Percentiles rank a stretch among this genome's conserved stretches.
phyloP scores from a whole-genome alignment of 2,113 vertebrate genomes.

The Gymnobelideus leadbeateri region DNA sequence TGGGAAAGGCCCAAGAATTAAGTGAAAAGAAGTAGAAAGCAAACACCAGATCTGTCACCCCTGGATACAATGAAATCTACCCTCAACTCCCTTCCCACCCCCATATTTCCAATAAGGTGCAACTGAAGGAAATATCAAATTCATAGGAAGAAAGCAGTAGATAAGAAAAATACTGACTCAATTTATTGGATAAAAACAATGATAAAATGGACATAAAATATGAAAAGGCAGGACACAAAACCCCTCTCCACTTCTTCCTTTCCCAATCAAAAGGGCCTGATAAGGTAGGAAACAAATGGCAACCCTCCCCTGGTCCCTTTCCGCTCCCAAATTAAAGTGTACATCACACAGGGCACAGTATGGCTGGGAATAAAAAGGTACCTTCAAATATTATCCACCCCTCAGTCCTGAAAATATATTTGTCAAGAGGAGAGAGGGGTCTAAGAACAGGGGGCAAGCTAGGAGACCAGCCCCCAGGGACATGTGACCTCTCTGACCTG shows the following conservation, averaged over 20 bases:
- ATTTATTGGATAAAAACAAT: slow-evolving; percentile 86
- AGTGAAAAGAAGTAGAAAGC: background rate
- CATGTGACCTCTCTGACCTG: background rate
- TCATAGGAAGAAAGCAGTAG: slow-evolving; percentile 45
- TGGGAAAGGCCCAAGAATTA: slow-evolving; percentile 27
- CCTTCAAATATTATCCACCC: slow-evolving; percentile 32
- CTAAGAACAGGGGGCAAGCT: background rate
- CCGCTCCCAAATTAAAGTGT: slow-evolving; percentile 35
- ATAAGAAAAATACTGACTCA: slow-evolving; percentile 86
- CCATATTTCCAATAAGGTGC: slow-evolving; percentile 53
- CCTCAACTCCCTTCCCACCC: slow-evolving; percentile 23
- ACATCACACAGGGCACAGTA: background rate
- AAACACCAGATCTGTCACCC: slow-evolving; percentile 42
- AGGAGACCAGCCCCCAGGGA: slow-evolving; percentile 3
- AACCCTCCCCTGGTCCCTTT: slow-evolving; percentile 39
- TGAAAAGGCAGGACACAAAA: slow-evolving; percentile 69
- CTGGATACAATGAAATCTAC: slow-evolving; percentile 24
- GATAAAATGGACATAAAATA: slow-evolving; percentile 81
- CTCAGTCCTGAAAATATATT: slow-evolving; percentile 31
- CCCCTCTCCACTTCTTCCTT: slow-evolving; percentile 40
- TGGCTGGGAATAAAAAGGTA: slow-evolving; percentile 20
- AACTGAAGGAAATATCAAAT: slow-evolving; percentile 1
- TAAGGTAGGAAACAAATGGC: background rate
- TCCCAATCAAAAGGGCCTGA: slow-evolving; percentile 27
- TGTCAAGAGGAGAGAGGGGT: slow-evolving; percentile 46